Percentiles rank a stretch among this genome's conserved stretches.
These are phyloP conservation scores for Dromius quadrimaculatus DNA, from an alignment of 2,888 invertebrate species.

Conservation along the genomic window DNA sequence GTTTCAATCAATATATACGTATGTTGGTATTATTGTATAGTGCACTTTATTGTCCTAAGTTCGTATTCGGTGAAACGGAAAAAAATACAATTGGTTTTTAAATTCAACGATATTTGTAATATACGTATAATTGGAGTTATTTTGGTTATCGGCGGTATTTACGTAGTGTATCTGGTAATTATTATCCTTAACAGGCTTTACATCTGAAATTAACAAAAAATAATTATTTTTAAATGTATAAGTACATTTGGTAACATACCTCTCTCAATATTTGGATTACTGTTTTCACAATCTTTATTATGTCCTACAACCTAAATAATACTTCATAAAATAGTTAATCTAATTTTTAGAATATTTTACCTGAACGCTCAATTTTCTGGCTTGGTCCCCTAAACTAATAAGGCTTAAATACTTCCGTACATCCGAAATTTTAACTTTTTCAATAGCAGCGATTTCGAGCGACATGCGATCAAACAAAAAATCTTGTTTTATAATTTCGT, in stretches of 20 bases:
- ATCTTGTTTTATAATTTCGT: slow-evolving; percentile 78
- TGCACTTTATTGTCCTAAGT: too few species aligned
- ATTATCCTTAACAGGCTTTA: background rate
- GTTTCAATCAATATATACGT: too few species aligned
- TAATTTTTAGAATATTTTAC: slow-evolving; percentile 60
- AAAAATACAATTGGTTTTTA: slow-evolving; percentile 34
- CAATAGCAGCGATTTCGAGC: slow-evolving; percentile 74
- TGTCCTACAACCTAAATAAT: slow-evolving; percentile 41
- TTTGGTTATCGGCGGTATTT: slow-evolving; percentile 2
- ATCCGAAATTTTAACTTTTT: slow-evolving; percentile 68
- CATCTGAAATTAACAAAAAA: background rate
- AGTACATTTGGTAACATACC: too few species aligned
- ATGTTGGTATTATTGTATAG: background rate
- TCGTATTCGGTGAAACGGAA: too few species aligned
- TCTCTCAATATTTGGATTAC: background rate
- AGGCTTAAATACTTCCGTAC: slow-evolving; percentile 69
- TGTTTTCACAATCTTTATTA: slow-evolving; percentile 2
- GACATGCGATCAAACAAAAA: slow-evolving; percentile 83
- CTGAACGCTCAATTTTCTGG: slow-evolving; percentile 71
- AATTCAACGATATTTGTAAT: slow-evolving; percentile 26
- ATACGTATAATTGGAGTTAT: slow-evolving; percentile 26
- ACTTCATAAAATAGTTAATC: background rate
- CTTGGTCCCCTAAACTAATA: slow-evolving; percentile 67
- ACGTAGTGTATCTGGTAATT: slow-evolving; percentile 20
- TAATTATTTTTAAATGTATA: background rate